Base-by-base conservation (phyloP, 2,797 vertebrate species). In the Crocidura indochinensis region DNA sequence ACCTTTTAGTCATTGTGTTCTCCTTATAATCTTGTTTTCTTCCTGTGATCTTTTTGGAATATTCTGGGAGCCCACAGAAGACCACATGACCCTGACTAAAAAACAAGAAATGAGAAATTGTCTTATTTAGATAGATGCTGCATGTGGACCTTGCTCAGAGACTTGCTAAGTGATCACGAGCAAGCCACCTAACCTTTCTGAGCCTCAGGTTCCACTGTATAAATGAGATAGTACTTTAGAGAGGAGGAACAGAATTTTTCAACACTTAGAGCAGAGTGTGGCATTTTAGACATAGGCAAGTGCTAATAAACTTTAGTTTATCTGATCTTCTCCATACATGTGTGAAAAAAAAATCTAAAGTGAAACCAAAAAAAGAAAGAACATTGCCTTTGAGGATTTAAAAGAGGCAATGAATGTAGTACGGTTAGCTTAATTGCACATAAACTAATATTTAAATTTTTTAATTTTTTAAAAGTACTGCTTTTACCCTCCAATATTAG, bases 171-270 rank as follows among this genome's bases (percentile, higher is more conserved):
- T 51, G 79, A 56, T 47, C n/a, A 77, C 87, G 73, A 47, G 67
- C 68, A 49, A 49, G 49, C 78, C 60, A 49, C 27, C 77, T 67
- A 83, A 67, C 31, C 22, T 67, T 27, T 67, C 53, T 92, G 27
- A 27, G n/a, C 46, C 51, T 68, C 69, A 68, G 29, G 46, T 29
- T 12, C 2, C 47, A 49, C 51, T 84, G 6, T 67, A 12, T 74
- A 93, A 79, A 53, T 68, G 44, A 26, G 26, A 27, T 65, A 44
- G 71, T 51, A 26, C 6, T 46, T 60, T 94, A 24, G 47, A 71
- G 53, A 71, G 38, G 14, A 67, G 22, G 29, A 80, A 31, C 9
- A 69, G 12, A 56, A 17, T 47, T 65, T 60, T 17, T 20, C 20
- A 60, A 38, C 5, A 31, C 10, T 71, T n/a, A 62, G 26, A 26